Conservation (phyloP, 1,140 invertebrate genomes). For the Galendromus occidentalis region DNA sequence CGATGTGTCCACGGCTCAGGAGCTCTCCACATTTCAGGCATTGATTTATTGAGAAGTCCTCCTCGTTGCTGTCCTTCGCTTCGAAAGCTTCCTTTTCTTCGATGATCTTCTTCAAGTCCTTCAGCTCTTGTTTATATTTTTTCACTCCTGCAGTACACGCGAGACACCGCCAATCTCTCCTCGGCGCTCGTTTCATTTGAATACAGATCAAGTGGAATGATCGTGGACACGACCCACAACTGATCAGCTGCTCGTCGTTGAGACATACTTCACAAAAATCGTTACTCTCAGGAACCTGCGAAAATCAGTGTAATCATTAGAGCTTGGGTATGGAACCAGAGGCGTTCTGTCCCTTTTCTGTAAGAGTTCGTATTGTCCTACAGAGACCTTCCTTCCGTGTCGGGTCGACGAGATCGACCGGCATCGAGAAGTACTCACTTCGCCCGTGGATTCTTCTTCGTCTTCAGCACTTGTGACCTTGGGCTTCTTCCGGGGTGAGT, state of each 20-base stretch:
- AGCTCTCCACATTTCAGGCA: not conserved
- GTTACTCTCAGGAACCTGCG: not conserved
- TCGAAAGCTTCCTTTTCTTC: not conserved
- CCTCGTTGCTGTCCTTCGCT: not conserved
- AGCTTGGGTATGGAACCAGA: no score
- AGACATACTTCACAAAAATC: not conserved
- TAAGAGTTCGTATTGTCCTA: no score
- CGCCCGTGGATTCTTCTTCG: no score
- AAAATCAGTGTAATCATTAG: not conserved
- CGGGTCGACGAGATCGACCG: no score
- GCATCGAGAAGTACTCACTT: no score
- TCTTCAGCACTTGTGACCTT: no score
- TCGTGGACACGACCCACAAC: not conserved
- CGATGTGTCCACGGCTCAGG: not conserved
- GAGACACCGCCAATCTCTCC: not conserved
- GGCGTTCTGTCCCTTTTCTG: no score
- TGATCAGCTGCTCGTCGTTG: not conserved
- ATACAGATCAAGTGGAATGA: slow-evolving; percentile 1
- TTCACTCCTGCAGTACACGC: not conserved
- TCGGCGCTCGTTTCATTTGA: not conserved
- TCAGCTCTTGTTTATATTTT: slow-evolving; percentile 1
- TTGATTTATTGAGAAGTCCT: not conserved
- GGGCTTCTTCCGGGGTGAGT: not conserved
- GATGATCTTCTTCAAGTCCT: not conserved
- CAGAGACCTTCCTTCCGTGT: no score